Evolutionary conservation across 2,113 vertebrate genomes (phyloP).

Genomic region (Phylloscopus whistleri): DNA sequence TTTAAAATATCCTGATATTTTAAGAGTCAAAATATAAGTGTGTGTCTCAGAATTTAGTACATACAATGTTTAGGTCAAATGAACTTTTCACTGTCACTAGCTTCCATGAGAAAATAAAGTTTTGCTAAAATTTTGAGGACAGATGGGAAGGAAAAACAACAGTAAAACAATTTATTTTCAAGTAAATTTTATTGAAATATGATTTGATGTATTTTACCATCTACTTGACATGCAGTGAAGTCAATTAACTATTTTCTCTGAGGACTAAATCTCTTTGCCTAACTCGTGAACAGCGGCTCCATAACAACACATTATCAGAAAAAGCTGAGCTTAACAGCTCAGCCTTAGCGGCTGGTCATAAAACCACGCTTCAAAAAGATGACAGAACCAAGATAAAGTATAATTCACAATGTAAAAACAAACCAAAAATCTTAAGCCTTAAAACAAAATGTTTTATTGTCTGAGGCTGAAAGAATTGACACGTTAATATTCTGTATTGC

Average conservation of each 20-base stretch:
- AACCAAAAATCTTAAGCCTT: background rate
- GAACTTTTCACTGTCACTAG: background rate
- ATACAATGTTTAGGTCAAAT: background rate
- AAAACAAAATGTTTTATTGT: background rate
- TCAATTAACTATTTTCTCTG: background rate
- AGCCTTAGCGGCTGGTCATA: background rate
- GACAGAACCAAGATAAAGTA: background rate
- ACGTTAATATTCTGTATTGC: constrained; percentile 11
- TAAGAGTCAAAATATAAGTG: background rate
- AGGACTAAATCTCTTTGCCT: background rate
- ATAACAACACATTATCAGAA: background rate
- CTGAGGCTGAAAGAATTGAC: background rate
- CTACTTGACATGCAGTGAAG: background rate
- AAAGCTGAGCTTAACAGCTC: background rate
- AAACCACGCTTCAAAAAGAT: background rate
- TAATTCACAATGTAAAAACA: background rate
- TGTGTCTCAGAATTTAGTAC: background rate
- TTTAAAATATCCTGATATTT: background rate
- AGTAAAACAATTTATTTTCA: background rate
- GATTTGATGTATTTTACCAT: background rate
- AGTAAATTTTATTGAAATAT: background rate
- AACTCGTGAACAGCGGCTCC: background rate
- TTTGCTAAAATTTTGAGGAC: background rate
- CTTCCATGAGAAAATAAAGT: background rate
- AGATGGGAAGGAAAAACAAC: background rate